phyloP scores from a whole-genome alignment of 2,797 vertebrate genomes.

The Cygnus olor region DNA sequence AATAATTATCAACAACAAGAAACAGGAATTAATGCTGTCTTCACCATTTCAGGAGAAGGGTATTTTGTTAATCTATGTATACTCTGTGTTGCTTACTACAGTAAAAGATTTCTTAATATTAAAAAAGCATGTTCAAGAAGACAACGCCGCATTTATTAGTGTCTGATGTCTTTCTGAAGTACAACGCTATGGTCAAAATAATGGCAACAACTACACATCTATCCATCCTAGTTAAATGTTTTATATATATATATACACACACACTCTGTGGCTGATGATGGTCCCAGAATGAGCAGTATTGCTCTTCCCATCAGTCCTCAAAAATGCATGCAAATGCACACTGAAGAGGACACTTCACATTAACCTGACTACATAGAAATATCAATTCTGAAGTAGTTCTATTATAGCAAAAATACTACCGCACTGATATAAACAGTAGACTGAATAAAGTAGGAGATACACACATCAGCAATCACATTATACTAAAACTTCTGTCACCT shows the following conservation, averaged over 20 bases:
- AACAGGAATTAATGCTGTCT: not conserved
- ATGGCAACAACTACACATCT: not conserved
- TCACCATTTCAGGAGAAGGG: not conserved
- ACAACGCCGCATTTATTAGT: not conserved
- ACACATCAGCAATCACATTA: fast-evolving
- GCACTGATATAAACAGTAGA: fast-evolving
- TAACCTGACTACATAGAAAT: not conserved
- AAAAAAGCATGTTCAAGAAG: not conserved
- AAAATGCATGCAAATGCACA: not conserved
- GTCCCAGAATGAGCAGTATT: not conserved
- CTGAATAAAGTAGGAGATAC: not conserved
- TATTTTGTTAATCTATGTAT: not conserved
- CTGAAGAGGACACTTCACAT: not conserved
- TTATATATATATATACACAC: not conserved
- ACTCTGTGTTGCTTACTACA: not conserved
- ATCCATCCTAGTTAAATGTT: not conserved
- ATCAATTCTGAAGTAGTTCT: not conserved
- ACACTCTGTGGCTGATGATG: not conserved
- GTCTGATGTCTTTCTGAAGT: not conserved
- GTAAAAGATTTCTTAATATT: not conserved
- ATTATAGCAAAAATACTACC: not conserved
- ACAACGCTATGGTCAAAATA: not conserved
- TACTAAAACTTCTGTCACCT: not conserved
- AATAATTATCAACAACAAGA: not conserved
- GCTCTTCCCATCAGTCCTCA: not conserved